Evolutionary conservation across 2,797 vertebrate species (phyloP).

Genomic region (Leuciscus waleckii): DNA sequence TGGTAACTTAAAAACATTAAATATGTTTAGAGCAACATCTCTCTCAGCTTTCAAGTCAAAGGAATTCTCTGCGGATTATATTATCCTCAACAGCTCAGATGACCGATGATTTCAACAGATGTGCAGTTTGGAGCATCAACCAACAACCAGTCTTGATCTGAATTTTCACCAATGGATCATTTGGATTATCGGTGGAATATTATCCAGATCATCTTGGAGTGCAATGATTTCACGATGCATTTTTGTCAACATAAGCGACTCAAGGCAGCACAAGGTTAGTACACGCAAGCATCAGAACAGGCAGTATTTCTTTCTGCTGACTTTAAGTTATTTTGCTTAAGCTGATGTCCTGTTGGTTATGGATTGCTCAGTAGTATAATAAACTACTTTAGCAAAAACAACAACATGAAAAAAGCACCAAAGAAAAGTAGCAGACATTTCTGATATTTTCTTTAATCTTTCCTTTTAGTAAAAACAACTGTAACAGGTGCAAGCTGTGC

Average conservation of each 20-base stretch:
- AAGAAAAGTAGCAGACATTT: constrained; percentile 56
- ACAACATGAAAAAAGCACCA: constrained; percentile 29
- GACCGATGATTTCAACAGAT: background rate
- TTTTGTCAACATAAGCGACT: background rate
- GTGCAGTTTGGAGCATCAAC: background rate
- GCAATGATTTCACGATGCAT: background rate
- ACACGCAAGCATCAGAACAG: background rate
- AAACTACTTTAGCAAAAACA: constrained; percentile 9
- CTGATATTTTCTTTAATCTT: constrained; percentile 64
- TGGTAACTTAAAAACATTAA: background rate
- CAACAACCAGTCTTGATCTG: background rate
- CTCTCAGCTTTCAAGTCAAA: constrained; percentile 7
- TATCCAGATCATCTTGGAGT: background rate
- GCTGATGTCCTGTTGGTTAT: background rate
- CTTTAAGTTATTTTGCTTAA: background rate
- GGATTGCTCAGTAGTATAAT: constrained; percentile 14
- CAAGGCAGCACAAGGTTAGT: constrained; percentile 37
- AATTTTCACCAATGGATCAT: background rate
- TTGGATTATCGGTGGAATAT: constrained; percentile 21
- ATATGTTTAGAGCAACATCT: background rate
- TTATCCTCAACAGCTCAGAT: background rate
- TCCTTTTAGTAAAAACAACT: constrained; percentile 64
- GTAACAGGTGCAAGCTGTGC: constrained; percentile 67
- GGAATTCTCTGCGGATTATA: background rate
- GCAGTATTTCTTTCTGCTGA: background rate